These are phyloP conservation scores for Hipparchia sbordonii DNA, from an alignment of 2,888 invertebrate species.

Conservation along the genomic window DNA sequence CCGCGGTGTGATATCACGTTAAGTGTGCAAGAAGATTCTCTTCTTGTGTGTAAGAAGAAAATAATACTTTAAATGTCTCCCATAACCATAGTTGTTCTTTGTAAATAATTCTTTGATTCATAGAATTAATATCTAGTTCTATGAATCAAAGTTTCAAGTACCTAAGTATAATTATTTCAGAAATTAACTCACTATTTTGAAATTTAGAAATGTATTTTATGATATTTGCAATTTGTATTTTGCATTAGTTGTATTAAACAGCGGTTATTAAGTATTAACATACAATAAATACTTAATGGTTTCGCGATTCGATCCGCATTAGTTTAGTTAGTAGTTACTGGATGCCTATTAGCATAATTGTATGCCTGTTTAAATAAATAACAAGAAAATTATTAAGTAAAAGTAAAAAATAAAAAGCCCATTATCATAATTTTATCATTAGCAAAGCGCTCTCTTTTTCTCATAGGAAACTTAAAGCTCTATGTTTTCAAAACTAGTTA, in stretches of 20 bases:
- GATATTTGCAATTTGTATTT: background rate
- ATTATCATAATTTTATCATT: too few species aligned
- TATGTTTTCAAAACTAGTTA: too few species aligned
- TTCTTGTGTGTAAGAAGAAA: too few species aligned
- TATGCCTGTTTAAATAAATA: background rate
- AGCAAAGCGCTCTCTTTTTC: too few species aligned
- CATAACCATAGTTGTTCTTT: too few species aligned
- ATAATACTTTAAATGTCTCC: too few species aligned
- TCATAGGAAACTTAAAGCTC: too few species aligned
- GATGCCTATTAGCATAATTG: background rate
- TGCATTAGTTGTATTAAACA: background rate
- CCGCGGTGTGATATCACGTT: too few species aligned
- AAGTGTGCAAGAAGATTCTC: too few species aligned
- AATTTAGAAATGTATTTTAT: background rate
- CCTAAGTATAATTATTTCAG: background rate
- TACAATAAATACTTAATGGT: conserved; percentile 2
- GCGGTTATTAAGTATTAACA: background rate
- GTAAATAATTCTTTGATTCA: too few species aligned
- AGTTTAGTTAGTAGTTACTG: background rate
- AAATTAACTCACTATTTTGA: background rate
- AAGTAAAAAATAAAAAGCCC: too few species aligned
- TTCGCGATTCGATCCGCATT: conserved; percentile 3
- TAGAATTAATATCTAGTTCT: background rate
- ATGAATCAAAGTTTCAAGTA: background rate
- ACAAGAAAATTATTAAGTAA: too few species aligned